Evolutionary conservation across 64 coral and sea anemone genomes (phyloP).

Genomic region (Porites lutea): DNA sequence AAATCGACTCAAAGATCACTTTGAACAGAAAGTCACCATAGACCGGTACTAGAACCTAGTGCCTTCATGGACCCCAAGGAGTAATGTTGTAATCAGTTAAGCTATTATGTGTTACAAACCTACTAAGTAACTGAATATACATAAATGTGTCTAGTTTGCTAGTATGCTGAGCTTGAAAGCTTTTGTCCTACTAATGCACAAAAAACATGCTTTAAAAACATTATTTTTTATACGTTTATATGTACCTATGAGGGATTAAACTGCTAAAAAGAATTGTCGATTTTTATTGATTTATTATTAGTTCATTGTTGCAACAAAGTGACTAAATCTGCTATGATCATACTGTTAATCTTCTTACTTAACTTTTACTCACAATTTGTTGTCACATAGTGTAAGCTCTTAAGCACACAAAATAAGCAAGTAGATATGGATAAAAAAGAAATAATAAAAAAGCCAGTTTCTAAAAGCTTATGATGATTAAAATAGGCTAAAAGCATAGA

Average conservation of each 20-base stretch:
- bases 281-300: conserved; percentile 11
- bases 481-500: conserved; percentile 15
- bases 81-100: conserved; percentile 28
- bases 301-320: conserved; percentile 26
- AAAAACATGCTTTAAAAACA: neutral
- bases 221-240: neutral
- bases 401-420: conserved; percentile 10
- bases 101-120: conserved; percentile 29
- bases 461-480: conserved; percentile 7
- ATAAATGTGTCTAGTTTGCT: conserved; percentile 5
- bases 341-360: conserved; percentile 25
- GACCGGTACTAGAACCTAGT: conserved; percentile 23
- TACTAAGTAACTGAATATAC: neutral
- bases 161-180: conserved; percentile 1
- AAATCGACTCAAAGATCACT: conserved; percentile 48
- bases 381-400: conserved; percentile 15
- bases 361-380: conserved; percentile 28
- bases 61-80: conserved; percentile 34
- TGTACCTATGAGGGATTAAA: neutral
- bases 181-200: conserved; percentile 19
- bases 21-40: conserved; percentile 41
- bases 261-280: neutral
- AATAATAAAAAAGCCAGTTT: too few species aligned
- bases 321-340: conserved; percentile 26
- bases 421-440: conserved; percentile 8